A percentile compares a stretch with the other conserved stretches of the same genome.
Evolutionary conservation across 2,888 invertebrate genomes (phyloP).

Genomic region (Sthenelais limicola): DNA sequence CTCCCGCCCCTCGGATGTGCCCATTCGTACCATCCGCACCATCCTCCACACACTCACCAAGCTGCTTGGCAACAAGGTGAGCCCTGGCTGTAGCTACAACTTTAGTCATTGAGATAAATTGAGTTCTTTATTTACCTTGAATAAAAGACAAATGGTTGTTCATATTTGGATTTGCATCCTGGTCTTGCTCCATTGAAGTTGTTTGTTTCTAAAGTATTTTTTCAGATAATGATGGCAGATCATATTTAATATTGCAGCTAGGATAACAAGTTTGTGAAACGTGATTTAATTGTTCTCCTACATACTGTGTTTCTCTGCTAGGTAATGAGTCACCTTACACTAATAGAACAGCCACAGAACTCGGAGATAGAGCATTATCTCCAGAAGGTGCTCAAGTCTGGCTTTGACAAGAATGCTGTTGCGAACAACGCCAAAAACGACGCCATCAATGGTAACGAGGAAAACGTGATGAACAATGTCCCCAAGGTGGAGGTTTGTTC

Average conservation of each 20-base stretch:
- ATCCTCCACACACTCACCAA: conserved; percentile 92
- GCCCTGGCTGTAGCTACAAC: no score
- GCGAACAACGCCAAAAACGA: conserved; percentile 54
- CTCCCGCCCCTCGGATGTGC: conserved; percentile 87
- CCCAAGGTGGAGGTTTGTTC: conserved; percentile 40
- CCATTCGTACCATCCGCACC: conserved; percentile 87
- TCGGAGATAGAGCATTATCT: conserved; percentile 91
- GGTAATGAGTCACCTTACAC: conserved; percentile 80
- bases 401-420: conserved; percentile 45
- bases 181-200: neutral
- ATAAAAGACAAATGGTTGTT: no score
- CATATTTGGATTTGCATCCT: no score
- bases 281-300: no score
- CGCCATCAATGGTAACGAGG: conserved; percentile 49
- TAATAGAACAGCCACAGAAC: conserved; percentile 78
- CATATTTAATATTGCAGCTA: no score
- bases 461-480: conserved; percentile 13
- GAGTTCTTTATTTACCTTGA: no score
- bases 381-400: conserved; percentile 74
- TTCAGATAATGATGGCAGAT: no score
- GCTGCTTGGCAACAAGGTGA: conserved; percentile 83
- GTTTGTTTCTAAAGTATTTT: neutral
- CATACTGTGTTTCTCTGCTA: conserved; percentile 48
- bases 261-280: no score
- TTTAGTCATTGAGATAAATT: no score